A percentile compares a stretch with the other conserved stretches of the same genome.
These are phyloP conservation scores for Encarsia formosa DNA, from an alignment of 2,888 invertebrate species.

Conservation along the genomic window DNA sequence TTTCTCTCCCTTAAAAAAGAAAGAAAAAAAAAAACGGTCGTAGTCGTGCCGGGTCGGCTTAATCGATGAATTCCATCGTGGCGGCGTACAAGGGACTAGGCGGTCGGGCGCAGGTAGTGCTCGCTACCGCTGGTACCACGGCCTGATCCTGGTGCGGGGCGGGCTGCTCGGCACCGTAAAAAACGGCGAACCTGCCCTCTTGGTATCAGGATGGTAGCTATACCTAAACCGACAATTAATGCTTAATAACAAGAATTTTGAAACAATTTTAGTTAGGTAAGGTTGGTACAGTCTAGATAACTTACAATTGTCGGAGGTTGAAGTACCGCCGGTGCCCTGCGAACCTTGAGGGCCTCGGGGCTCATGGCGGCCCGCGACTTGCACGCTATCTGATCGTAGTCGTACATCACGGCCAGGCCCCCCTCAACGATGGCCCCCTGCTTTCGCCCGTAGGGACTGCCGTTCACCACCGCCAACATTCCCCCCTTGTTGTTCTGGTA, in stretches of 20 bases:
- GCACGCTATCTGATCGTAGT: conserved; percentile 44
- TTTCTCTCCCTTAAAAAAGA: too few species aligned
- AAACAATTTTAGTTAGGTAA: too few species aligned
- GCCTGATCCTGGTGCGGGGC: conserved; percentile 1
- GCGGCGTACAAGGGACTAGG: conserved; percentile 19
- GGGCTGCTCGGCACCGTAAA: conserved; percentile 22
- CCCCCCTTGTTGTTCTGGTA: conserved; percentile 14
- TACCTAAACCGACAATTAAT: too few species aligned
- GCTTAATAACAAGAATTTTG: too few species aligned
- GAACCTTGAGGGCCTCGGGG: conserved; percentile 83
- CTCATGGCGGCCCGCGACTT: conserved; percentile 50
- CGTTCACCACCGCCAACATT: not conserved
- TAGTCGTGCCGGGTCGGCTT: too few species aligned
- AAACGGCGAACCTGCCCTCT: conserved; percentile 31
- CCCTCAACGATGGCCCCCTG: conserved; percentile 31
- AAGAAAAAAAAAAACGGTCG: too few species aligned
- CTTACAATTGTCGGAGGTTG: conserved; percentile 87
- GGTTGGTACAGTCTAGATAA: too few species aligned
- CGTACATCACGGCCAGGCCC: conserved; percentile 44
- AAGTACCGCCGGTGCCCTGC: conserved; percentile 83
- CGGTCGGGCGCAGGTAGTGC: not conserved
- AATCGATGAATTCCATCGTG: conserved; percentile 19
- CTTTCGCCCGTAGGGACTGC: conserved; percentile 4
- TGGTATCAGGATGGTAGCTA: too few species aligned
- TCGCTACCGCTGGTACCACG: not conserved